phyloP scores from a whole-genome alignment of 2,888 invertebrate species.

The Pelosia muscerda region DNA sequence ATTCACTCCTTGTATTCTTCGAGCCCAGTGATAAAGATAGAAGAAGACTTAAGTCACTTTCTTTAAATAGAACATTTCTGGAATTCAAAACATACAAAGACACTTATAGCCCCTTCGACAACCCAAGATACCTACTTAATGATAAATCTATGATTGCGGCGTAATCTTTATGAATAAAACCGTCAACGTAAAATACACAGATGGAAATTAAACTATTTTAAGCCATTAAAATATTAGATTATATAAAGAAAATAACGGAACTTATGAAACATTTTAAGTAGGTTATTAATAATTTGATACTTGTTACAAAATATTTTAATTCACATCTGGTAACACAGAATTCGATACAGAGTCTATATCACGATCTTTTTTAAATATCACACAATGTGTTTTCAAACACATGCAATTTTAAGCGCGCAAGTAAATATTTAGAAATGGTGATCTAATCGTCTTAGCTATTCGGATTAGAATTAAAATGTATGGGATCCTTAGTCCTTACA shows the following conservation, averaged over 20 bases:
- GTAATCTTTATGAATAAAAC: conserved; percentile 3
- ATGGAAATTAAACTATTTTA: conserved; percentile 45
- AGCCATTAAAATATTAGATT: conserved; percentile 23
- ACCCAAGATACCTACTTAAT: neutral
- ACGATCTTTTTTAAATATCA: conserved; percentile 28
- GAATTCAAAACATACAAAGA: neutral
- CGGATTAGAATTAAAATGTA: conserved; percentile 43
- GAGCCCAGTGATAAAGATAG: neutral
- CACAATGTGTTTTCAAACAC: conserved; percentile 21
- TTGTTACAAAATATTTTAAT: conserved; percentile 39
- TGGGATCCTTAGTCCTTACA: conserved; percentile 31
- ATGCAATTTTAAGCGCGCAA: conserved; percentile 36
- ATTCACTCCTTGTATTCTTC: neutral
- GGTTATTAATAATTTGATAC: conserved; percentile 7
- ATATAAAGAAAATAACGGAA: conserved; percentile 25
- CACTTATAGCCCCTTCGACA: neutral
- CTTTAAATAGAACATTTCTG: neutral
- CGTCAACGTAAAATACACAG: conserved; percentile 20
- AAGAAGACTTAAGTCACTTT: neutral
- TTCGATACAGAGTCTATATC: conserved; percentile 29
- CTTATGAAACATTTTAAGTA: conserved; percentile 38
- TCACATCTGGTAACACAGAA: conserved; percentile 40
- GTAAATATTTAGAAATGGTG: conserved; percentile 41
- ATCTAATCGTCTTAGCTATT: conserved; percentile 49
- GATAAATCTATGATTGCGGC: conserved; percentile 6